Evolutionary conservation across 2,113 vertebrate species (phyloP).

Genomic region (Barbus barbus): DNA sequence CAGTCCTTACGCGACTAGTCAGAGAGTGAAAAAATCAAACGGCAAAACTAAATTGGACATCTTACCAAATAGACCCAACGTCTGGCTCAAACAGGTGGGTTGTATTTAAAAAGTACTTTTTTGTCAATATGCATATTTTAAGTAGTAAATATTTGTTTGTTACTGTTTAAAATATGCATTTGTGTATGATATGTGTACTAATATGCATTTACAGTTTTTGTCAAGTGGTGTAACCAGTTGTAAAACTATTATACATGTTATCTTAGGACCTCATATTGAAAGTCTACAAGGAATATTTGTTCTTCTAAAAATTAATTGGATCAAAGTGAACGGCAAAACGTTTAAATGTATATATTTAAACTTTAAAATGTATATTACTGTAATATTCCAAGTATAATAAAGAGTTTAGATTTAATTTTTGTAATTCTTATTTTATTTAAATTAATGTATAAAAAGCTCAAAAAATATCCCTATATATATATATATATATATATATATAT

Average conservation of each 20-base stretch:
- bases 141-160: too few relatives aligned
- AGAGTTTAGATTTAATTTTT: too few relatives aligned
- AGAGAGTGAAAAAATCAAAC: slow-evolving; percentile 65
- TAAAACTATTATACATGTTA: neutral
- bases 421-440: too few relatives aligned
- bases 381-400: too few relatives aligned
- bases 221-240: neutral
- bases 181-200: neutral
- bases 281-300: neutral
- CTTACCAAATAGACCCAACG: slow-evolving; percentile 66
- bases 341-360: neutral
- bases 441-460: too few relatives aligned
- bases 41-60: slow-evolving; percentile 71
- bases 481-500: too few relatives aligned
- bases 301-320: neutral
- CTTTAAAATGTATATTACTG: neutral
- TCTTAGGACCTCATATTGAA: neutral
- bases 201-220: neutral
- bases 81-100: slow-evolving; percentile 80
- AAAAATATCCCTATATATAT: too few relatives aligned
- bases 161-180: too few relatives aligned
- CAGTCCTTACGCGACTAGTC: slow-evolving; percentile 76
- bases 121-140: too few relatives aligned
- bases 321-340: neutral
- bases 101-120: neutral